These are phyloP conservation scores for Peromyscus leucopus DNA, from an alignment of 2,113 vertebrate genomes.

Conservation along the genomic window DNA sequence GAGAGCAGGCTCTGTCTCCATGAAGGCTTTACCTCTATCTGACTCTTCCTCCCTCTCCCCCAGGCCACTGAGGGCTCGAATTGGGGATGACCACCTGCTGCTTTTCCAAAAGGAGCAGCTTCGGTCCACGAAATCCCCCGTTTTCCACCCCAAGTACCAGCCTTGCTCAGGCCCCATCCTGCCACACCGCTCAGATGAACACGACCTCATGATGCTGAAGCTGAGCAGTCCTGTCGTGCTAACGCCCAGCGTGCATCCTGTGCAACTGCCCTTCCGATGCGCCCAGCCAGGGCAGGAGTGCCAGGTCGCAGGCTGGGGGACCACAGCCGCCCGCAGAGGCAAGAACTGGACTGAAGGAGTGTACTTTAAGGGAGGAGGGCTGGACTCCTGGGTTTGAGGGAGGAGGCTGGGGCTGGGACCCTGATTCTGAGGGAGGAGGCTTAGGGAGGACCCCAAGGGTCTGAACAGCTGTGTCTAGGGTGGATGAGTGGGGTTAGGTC, in stretches of 20 bases:
- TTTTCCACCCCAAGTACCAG: constrained; percentile 85
- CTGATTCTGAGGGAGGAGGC: not conserved
- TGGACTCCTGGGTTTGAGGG: not conserved
- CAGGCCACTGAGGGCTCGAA: constrained; percentile 76
- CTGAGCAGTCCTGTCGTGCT: constrained; percentile 72
- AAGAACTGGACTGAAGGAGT: not conserved
- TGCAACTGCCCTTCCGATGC: constrained; percentile 83
- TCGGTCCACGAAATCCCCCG: constrained; percentile 54
- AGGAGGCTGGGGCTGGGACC: not conserved
- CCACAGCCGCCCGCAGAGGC: constrained; percentile 50
- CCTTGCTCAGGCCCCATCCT: constrained; percentile 67
- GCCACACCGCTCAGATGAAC: constrained; percentile 74
- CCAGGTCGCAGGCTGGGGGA: constrained; percentile 86
- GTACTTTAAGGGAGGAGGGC: not conserved
- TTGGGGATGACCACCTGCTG: constrained; percentile 85
- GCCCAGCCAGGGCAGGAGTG: constrained; percentile 81
- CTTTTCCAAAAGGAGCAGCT: constrained; percentile 85
- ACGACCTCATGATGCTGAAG: constrained; percentile 84
- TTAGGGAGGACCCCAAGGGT: no score
- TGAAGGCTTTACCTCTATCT: not conserved
- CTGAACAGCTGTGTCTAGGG: not conserved
- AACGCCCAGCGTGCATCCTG: constrained; percentile 59
- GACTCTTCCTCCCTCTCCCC: not conserved
- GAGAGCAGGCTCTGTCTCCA: no score
- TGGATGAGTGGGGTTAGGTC: not conserved